Percentiles rank a stretch among this genome's conserved stretches.
phyloP scores from a whole-genome alignment of 2,113 vertebrate genomes.

The Chascanopsetta lugubris region DNA sequence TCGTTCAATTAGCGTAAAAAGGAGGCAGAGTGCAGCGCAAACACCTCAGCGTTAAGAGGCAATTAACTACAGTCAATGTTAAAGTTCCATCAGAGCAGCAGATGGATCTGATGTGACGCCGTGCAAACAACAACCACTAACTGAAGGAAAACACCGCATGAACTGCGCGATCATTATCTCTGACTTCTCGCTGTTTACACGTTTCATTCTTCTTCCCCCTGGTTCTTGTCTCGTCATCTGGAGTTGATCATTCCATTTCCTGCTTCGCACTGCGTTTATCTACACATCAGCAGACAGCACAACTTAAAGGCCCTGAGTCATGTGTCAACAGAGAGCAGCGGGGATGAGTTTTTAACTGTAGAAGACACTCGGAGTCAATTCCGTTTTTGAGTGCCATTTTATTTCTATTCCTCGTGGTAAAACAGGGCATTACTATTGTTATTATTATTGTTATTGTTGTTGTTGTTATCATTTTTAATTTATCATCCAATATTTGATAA shows the following conservation, averaged over 20 bases:
- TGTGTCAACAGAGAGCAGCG: too few relatives aligned
- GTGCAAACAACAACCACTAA: not conserved
- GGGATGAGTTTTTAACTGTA: too few relatives aligned
- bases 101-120: not conserved
- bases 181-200: not conserved
- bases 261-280: constrained; percentile 93
- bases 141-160: constrained; percentile 1
- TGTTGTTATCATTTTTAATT: too few relatives aligned
- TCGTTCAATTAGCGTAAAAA: constrained; percentile 34
- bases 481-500: too few relatives aligned
- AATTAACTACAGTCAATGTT: constrained; percentile 6
- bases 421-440: too few relatives aligned
- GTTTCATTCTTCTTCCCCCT: constrained; percentile 14
- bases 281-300: constrained; percentile 88
- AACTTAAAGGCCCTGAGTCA: too few relatives aligned
- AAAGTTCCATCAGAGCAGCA: constrained; percentile 13
- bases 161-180: not conserved
- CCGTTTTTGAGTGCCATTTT: too few relatives aligned
- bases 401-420: too few relatives aligned
- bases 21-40: constrained; percentile 10
- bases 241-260: constrained; percentile 92
- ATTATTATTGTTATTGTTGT: too few relatives aligned
- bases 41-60: constrained; percentile 25
- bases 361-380: too few relatives aligned
- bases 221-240: constrained; percentile 83